Percentiles rank a stretch among this genome's conserved stretches.
Evolutionary conservation across 2,113 vertebrate genomes (phyloP).

Genomic region (Oostethus manadensis): DNA sequence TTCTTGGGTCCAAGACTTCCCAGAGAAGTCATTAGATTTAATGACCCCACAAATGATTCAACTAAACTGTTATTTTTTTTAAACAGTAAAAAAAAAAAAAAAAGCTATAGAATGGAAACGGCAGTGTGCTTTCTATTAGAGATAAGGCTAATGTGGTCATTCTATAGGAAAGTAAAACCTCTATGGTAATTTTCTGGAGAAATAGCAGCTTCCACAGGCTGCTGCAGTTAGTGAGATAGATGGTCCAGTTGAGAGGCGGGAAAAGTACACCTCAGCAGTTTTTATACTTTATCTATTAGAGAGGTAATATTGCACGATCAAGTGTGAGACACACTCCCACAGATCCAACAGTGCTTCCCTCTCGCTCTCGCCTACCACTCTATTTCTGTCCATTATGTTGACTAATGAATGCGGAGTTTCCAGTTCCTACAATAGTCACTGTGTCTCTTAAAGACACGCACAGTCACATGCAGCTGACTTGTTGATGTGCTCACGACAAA

Average conservation of each 20-base stretch:
- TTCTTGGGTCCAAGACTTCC: constrained; percentile 10
- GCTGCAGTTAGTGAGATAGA: constrained; percentile 65
- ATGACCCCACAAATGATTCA: constrained; percentile 19
- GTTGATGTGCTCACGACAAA: neutral
- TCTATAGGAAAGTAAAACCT: constrained; percentile 38
- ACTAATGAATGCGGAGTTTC: constrained; percentile 51
- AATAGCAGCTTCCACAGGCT: constrained; percentile 53
- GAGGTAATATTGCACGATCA: constrained; percentile 66
- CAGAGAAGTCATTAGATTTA: constrained; percentile 28
- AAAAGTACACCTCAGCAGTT: constrained; percentile 64
- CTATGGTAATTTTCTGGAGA: constrained; percentile 64
- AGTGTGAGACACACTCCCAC: constrained; percentile 49
- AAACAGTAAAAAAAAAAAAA: constrained; percentile 28
- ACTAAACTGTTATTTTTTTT: constrained; percentile 40
- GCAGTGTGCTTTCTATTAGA: constrained; percentile 11
- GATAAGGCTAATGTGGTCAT: constrained; percentile 58
- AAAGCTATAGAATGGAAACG: constrained; percentile 28
- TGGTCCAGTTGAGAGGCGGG: constrained; percentile 49
- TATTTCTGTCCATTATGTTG: constrained; percentile 53
- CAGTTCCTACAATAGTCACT: constrained; percentile 29
- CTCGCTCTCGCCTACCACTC: constrained; percentile 7
- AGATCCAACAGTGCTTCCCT: constrained; percentile 16
- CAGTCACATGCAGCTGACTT: neutral
- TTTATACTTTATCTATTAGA: constrained; percentile 69
- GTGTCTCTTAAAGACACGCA: constrained; percentile 35